Conservation (phyloP, 2,113 vertebrate species). For the Sinocyclocheilus rhinocerous region DNA sequence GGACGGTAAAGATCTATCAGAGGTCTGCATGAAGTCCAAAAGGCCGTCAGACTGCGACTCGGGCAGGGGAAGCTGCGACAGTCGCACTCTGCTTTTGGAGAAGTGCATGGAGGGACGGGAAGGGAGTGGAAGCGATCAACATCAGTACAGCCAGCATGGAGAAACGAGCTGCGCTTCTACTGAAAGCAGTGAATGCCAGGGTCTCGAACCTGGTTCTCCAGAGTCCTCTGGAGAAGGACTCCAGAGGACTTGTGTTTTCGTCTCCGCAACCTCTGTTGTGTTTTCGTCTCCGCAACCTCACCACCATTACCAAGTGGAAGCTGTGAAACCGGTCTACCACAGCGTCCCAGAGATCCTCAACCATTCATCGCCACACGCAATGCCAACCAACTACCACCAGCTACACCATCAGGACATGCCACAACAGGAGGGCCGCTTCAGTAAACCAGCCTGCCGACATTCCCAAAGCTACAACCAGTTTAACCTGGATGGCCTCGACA, state of each 20-base stretch:
- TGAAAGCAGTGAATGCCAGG: slow-evolving; percentile 33
- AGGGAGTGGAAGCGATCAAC: slow-evolving; percentile 46
- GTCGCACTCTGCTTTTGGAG: slow-evolving; percentile 83
- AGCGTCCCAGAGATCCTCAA: slow-evolving; percentile 57
- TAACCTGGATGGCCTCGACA: slow-evolving; percentile 37
- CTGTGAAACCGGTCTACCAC: slow-evolving; percentile 68
- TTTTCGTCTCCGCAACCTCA: slow-evolving; percentile 63
- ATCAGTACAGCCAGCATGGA: slow-evolving; percentile 55
- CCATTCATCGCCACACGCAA: neutral
- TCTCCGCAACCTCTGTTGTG: slow-evolving; percentile 66
- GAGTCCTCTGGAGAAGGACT: slow-evolving; percentile 54
- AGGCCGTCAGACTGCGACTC: slow-evolving; percentile 84
- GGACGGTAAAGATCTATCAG: slow-evolving; percentile 66
- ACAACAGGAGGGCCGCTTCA: neutral
- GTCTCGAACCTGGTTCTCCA: slow-evolving; percentile 52
- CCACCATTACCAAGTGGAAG: slow-evolving; percentile 32
- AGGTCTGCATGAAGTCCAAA: slow-evolving; percentile 66
- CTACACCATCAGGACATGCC: neutral
- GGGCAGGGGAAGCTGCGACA: slow-evolving; percentile 88
- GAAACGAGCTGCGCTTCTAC: slow-evolving; percentile 37
- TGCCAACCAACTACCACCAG: neutral
- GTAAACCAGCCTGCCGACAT: slow-evolving; percentile 17
- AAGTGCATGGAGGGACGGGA: slow-evolving; percentile 72
- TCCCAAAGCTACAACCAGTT: slow-evolving; percentile 61
- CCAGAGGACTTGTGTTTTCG: slow-evolving; percentile 71